Percentiles rank a stretch among this genome's conserved stretches.
Evolutionary conservation across 2,888 invertebrate genomes (phyloP).

Genomic region (Hyalella azteca): DNA sequence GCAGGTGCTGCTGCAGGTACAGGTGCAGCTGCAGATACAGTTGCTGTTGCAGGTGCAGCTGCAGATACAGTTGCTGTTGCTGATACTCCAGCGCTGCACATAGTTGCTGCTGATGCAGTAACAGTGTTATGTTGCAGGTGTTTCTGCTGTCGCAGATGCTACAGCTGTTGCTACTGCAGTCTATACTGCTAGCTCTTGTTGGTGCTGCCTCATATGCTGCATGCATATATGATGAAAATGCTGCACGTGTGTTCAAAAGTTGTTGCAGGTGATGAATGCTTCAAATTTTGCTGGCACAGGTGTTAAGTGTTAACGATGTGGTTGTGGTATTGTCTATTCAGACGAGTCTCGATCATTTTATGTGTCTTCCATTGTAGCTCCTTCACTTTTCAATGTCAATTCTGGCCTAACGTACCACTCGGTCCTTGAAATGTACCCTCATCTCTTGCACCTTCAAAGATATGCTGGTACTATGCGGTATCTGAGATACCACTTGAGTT

Average conservation of each 20-base stretch:
- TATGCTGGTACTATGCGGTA: no score
- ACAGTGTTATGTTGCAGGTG: background rate
- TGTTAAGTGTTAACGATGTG: no score
- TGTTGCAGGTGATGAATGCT: background rate
- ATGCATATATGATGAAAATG: background rate
- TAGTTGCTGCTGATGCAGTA: no score
- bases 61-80: background rate
- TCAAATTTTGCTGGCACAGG: no score
- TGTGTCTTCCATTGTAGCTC: no score
- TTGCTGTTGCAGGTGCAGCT: background rate
- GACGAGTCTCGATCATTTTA: no score
- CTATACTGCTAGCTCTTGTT: background rate
- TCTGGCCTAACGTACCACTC: no score
- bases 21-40: background rate
- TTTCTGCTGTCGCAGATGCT: background rate
- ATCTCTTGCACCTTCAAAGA: no score
- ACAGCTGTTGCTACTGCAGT: background rate
- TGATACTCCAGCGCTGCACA: background rate
- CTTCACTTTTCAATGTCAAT: no score
- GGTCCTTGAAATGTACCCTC: no score
- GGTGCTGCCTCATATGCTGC: background rate
- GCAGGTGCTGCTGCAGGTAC: background rate
- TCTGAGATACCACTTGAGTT: no score
- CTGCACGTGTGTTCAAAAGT: background rate
- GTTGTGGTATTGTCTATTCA: no score